These are phyloP conservation scores for Phoenicopterus ruber DNA, from an alignment of 2,113 vertebrate genomes.

Conservation along the genomic window DNA sequence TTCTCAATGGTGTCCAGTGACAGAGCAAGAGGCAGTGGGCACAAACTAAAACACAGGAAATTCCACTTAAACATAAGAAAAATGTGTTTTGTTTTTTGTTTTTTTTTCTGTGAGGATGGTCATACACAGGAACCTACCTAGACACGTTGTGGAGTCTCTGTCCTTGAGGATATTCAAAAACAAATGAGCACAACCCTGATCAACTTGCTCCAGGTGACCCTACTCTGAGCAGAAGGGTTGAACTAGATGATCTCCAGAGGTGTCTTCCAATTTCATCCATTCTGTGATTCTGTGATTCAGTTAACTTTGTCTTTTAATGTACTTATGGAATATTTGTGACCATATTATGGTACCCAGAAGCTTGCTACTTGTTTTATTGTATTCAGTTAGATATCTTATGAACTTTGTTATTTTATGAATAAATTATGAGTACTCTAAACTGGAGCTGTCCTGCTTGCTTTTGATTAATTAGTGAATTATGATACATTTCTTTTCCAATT, in stretches of 20 bases:
- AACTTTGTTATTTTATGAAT: background rate
- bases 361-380: background rate
- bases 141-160: background rate
- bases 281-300: background rate
- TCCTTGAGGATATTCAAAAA: background rate
- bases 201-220: background rate
- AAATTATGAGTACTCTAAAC: background rate
- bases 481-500: background rate
- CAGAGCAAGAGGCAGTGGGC: background rate
- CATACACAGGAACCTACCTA: background rate
- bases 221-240: background rate
- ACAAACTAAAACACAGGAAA: background rate
- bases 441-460: background rate
- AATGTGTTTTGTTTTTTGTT: no score
- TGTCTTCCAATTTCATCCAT: background rate
- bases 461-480: background rate
- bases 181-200: fast-evolving
- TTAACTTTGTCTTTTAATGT: background rate
- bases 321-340: background rate
- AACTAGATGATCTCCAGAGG: background rate
- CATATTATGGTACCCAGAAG: background rate
- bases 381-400: background rate
- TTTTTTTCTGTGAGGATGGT: background rate
- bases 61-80: background rate
- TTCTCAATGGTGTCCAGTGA: background rate